phyloP scores from a whole-genome alignment of 2,113 vertebrate species.

The Bambusicola thoracicus region DNA sequence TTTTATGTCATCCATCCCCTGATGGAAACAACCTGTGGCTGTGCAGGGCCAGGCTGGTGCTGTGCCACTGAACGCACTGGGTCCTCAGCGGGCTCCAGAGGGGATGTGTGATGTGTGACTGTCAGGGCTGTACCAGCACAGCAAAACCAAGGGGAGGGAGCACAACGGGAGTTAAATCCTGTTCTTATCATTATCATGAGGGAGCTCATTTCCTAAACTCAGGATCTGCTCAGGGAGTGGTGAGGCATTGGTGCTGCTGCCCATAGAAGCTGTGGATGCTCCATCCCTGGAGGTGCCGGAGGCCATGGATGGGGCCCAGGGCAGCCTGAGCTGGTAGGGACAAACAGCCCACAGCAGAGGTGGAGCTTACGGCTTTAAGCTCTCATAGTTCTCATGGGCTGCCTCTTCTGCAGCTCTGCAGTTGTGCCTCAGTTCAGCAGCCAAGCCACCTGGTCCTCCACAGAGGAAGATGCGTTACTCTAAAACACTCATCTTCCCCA shows the following conservation, averaged over 20 bases:
- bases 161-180: background rate
- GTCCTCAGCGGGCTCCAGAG: background rate
- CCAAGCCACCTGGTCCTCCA: background rate
- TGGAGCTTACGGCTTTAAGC: too few relatives aligned
- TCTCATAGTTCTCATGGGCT: fast-evolving
- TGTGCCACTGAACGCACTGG: background rate
- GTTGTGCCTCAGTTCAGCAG: background rate
- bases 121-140: background rate
- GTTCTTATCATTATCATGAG: background rate
- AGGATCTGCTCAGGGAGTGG: too few relatives aligned
- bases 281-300: too few relatives aligned
- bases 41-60: background rate
- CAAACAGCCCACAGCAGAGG: too few relatives aligned
- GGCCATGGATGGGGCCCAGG: too few relatives aligned
- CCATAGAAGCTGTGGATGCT: too few relatives aligned
- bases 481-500: background rate
- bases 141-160: fast-evolving
- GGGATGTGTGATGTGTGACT: background rate
- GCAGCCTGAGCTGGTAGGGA: too few relatives aligned
- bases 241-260: too few relatives aligned
- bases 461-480: background rate
- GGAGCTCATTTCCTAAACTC: too few relatives aligned
- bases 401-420: background rate
- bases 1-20: background rate
- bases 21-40: background rate